Base-by-base conservation (phyloP, 1,140 invertebrate species). In the Eulimnadia texana region DNA sequence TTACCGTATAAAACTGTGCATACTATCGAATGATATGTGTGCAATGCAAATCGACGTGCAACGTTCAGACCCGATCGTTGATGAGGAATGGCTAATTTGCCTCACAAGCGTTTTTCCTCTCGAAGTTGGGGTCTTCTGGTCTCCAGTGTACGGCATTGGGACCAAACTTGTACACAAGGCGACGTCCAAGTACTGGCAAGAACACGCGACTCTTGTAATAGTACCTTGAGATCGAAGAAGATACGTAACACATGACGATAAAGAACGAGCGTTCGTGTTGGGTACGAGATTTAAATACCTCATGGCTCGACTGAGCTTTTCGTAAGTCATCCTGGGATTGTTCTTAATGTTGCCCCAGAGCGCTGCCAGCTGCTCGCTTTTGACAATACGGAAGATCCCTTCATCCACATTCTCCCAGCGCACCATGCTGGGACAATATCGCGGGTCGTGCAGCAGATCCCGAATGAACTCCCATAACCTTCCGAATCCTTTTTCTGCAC, bases 231-330 rank as follows among this genome's bases (percentile, higher is more conserved):
- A 56, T 61, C 9, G 50, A 65, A 67, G 49, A 1, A 2, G 9
- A 22, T 16, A n/a, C 54, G 11, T 23, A 58, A 47, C 2, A 49
- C 19, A 22, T 59, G 16, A 58, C n/a, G 20, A 47, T 16, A 9
- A 49, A 11, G 23, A 59, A 47, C 11, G 16, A 33, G 25, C 25
- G 24, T 28, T 42, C 25, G 16, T 33, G 10, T 3, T 27, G 29
- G 10, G 16, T 25, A 27, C 25, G 19, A 28, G 23, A 10, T 42
- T 55, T 60, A 63, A 66, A 71, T 75, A 89, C 82, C 91, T 82
- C 89, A 95, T 93, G 3, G 91, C 91, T 67, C 91, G 72, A 73
- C 88, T 92, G 63, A 94, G 81, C 73, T 95, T 95, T 71, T 93
- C 91, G 70, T 93, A 95, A 19, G 86, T 93, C 91, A 94, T 94